phyloP scores from a whole-genome alignment of 2,113 vertebrate species.

The Gracilinanus agilis region DNA sequence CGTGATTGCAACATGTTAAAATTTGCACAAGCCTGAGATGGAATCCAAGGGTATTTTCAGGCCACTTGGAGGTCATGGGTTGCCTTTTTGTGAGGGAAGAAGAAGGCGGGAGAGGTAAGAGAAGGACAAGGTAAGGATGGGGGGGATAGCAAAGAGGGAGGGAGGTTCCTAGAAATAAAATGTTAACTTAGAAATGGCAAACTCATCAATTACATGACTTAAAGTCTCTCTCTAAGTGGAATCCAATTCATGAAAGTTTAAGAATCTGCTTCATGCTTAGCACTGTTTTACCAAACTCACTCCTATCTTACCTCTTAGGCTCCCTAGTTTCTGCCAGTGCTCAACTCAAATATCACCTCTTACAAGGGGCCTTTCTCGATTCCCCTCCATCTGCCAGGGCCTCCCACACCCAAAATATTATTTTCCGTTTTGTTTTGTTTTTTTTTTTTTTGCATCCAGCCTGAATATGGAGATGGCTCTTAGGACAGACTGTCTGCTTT shows the following conservation, averaged over 20 bases:
- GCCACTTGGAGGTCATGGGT: conserved; percentile 43
- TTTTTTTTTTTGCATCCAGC: background rate
- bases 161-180: background rate
- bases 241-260: background rate
- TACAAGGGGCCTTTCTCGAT: background rate
- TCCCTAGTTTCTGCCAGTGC: background rate
- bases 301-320: background rate
- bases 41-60: background rate
- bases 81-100: background rate
- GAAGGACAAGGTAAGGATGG: conserved; percentile 14
- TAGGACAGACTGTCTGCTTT: background rate
- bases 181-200: conserved; percentile 27
- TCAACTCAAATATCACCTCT: background rate
- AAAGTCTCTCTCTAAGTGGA: background rate
- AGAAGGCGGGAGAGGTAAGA: conserved; percentile 18
- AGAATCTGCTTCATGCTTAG: background rate
- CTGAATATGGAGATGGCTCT: background rate
- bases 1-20: background rate
- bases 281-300: background rate
- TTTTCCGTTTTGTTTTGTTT: no score
- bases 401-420: background rate
- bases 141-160: no score
- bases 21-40: background rate
- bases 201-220: conserved; percentile 49
- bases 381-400: background rate